Evolutionary conservation across 2,888 invertebrate species (phyloP), one percentile per base, ranked within the genome.

Genomic region (Amphipoea oculea): DNA sequence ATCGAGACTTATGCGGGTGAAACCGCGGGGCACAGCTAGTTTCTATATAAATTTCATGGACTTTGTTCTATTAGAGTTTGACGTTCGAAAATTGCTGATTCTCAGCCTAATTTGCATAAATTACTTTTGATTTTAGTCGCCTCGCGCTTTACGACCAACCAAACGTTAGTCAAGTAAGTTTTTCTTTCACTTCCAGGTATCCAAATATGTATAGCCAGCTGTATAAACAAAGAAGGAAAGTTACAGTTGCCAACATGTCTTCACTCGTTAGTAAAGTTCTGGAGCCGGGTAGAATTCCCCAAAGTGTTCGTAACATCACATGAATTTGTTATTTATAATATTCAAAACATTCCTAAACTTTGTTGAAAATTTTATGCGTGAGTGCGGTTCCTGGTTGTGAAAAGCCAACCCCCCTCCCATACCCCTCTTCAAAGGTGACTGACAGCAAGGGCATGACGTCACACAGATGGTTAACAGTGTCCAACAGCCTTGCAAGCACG

Each of bases 261-360:
- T 79, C 40, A 40, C 73, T 75, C 66, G 62, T 84, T 83, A 80
- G 40, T 45, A 42, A 84, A 83, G 45, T 80, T 80, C 5, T 23
- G n/a, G 29, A 29, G 51, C 9, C 51, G 45, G 65, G 23, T 51
- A 54, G 74, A 82, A 84, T 84, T 79, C 84, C 80, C 84, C 57
- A 69, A 79, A 82, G 60, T 70, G 80, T 79, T 82, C 60, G 20
- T 70, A 73, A 63, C 85, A 54, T 76, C 54, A 75, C 51, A 72
- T 76, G 63, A 85, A 85, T 81, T 76, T 60, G 68, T 85, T 83
- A 80, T 83, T 83, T 76, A 81, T 76, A 80, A 85, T 68, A 81
- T 83, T 85, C 81, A 76, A 84, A 83, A 81, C 85, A 63, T 83
- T 84, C 60, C 68, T 62, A 71, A 84, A 84, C 63, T 84, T 84